Percentiles rank a stretch among this genome's conserved stretches.
Evolutionary conservation across 2,797 vertebrate genomes (phyloP).

Genomic region (Rhinatrema bivittatum): DNA sequence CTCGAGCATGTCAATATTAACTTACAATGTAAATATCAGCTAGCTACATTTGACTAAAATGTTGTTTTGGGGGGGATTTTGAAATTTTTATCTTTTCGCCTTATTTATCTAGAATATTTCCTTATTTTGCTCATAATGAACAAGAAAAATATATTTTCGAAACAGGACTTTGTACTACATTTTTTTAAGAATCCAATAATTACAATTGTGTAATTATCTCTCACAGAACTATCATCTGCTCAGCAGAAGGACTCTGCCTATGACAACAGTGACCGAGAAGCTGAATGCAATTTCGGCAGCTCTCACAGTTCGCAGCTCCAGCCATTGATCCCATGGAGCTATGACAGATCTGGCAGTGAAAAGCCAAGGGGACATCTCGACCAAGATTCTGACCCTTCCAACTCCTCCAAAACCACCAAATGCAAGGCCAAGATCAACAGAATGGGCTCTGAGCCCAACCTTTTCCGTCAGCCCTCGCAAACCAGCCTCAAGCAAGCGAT

Average conservation of each 20-base stretch:
- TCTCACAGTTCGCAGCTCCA: constrained; percentile 11
- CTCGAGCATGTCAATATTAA: too few relatives aligned
- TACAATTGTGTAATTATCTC: constrained; percentile 7
- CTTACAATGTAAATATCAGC: too few relatives aligned
- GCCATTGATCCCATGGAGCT: background rate
- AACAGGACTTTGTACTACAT: too few relatives aligned
- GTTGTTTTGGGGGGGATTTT: too few relatives aligned
- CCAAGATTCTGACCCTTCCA: constrained; percentile 16
- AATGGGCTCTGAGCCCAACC: constrained; percentile 81
- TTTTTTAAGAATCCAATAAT: too few relatives aligned
- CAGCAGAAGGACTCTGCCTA: constrained; percentile 87
- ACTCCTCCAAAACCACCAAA: constrained; percentile 33
- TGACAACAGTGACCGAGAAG: constrained; percentile 82
- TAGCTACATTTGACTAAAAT: too few relatives aligned
- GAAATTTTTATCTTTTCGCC: too few relatives aligned
- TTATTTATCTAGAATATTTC: too few relatives aligned
- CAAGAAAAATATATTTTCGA: too few relatives aligned
- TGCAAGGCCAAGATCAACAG: constrained; percentile 50
- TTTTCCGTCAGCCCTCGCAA: constrained; percentile 40
- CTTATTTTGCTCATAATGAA: too few relatives aligned
- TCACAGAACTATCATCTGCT: constrained; percentile 63
- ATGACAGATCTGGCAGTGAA: background rate
- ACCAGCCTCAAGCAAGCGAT: constrained; percentile 25
- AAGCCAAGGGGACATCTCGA: constrained; percentile 5
- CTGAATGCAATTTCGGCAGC: constrained; percentile 41